Conservation (phyloP, 1,140 invertebrate genomes). For the Drosophila biarmipes region DNA sequence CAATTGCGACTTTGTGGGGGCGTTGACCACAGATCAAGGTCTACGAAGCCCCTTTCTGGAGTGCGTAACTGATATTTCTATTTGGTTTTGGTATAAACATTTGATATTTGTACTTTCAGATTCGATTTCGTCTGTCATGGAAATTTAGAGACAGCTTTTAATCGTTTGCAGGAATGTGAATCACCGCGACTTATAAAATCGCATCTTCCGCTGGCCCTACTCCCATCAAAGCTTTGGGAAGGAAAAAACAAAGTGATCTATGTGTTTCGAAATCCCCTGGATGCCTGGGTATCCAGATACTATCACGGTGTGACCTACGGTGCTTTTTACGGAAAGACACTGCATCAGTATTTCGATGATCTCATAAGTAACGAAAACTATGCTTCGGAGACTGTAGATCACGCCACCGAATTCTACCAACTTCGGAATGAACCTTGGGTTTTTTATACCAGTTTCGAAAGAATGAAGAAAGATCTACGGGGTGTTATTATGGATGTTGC, state of each 20-base stretch:
- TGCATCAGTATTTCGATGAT: slow-evolving; percentile 37
- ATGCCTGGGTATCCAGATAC: slow-evolving; percentile 92
- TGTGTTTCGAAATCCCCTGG: slow-evolving; percentile 92
- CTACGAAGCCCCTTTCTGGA: slow-evolving; percentile 86
- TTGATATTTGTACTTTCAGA: neutral
- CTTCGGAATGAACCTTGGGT: slow-evolving; percentile 88
- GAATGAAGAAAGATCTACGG: slow-evolving; percentile 84
- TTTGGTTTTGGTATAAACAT: too few species aligned
- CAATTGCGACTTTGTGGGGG: slow-evolving; percentile 85
- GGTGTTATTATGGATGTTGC: slow-evolving; percentile 57
- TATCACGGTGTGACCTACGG: slow-evolving; percentile 89
- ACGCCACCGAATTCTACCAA: slow-evolving; percentile 90
- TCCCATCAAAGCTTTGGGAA: slow-evolving; percentile 86
- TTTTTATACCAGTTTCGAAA: slow-evolving; percentile 93
- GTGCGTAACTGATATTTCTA: slow-evolving; percentile 14
- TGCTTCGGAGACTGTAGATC: slow-evolving; percentile 86
- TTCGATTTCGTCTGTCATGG: neutral
- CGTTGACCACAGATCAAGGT: slow-evolving; percentile 84
- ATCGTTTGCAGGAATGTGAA: slow-evolving; percentile 68
- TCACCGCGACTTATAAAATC: slow-evolving; percentile 88
- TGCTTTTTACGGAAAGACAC: slow-evolving; percentile 39
- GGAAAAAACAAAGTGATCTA: slow-evolving; percentile 89
- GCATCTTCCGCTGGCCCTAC: slow-evolving; percentile 87
- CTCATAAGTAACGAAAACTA: neutral
- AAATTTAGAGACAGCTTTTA: slow-evolving; percentile 15